These are phyloP conservation scores for Agrochola lota DNA, from an alignment of 2,888 invertebrate species.

Conservation along the genomic window DNA sequence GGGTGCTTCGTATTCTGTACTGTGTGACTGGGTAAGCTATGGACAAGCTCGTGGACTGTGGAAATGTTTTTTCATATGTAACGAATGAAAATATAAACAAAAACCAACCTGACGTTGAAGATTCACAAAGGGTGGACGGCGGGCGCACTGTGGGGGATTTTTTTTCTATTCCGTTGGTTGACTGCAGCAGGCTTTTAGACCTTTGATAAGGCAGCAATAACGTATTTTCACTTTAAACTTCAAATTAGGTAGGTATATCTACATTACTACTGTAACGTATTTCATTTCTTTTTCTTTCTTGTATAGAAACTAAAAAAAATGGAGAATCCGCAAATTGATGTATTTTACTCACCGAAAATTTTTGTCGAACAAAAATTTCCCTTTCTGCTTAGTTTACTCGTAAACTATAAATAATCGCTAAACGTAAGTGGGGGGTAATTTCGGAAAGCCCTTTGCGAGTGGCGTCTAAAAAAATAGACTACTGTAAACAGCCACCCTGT, in stretches of 20 bases:
- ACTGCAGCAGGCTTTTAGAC: too few species aligned
- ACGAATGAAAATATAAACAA: background rate
- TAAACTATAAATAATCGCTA: background rate
- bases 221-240: too few species aligned
- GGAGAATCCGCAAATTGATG: too few species aligned
- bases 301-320: too few species aligned
- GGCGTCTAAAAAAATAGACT: background rate
- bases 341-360: background rate
- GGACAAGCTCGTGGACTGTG: background rate
- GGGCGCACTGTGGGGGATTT: background rate
- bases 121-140: background rate
- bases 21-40: background rate
- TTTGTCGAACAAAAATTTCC: too few species aligned
- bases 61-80: background rate
- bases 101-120: background rate
- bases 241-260: too few species aligned
- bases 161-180: background rate
- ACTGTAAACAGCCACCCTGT: background rate
- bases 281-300: too few species aligned
- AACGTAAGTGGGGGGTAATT: background rate
- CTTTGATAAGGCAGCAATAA: too few species aligned
- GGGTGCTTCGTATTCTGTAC: conserved; percentile 26
- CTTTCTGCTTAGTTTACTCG: too few species aligned
- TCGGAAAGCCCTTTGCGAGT: background rate
- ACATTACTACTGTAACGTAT: too few species aligned